Conservation (phyloP, 2,113 vertebrate species). For the Bettongia penicillata region DNA sequence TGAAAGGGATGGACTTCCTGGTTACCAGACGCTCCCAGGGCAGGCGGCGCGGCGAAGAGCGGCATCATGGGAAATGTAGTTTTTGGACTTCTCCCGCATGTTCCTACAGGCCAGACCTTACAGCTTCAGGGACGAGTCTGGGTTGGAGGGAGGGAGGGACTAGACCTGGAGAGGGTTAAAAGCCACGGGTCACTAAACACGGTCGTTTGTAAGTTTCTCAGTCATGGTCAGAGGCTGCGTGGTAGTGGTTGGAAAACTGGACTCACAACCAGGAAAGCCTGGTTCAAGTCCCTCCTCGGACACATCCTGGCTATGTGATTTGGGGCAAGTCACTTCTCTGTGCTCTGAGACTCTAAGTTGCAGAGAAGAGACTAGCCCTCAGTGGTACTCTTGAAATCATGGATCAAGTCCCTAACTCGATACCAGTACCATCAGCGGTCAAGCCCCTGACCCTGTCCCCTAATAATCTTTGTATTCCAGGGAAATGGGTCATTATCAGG, state of each 20-base stretch:
- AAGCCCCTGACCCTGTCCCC: neutral
- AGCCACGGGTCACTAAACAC: neutral
- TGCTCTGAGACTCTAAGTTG: neutral
- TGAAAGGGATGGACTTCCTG: accelerated
- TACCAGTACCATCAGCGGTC: neutral
- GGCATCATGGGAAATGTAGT: slow-evolving; percentile 82
- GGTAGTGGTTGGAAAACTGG: neutral
- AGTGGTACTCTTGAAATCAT: neutral
- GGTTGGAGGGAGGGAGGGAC: neutral
- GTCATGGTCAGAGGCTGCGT: neutral
- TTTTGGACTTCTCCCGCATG: accelerated
- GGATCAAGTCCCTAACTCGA: too few relatives aligned
- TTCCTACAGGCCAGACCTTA: neutral
- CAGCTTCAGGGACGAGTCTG: neutral
- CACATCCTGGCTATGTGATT: neutral
- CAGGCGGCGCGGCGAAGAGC: neutral
- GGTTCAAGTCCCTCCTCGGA: neutral
- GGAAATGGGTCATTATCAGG: neutral
- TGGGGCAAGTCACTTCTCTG: neutral
- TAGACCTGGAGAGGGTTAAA: neutral
- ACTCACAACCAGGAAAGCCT: neutral
- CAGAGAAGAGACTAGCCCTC: neutral
- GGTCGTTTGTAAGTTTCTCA: neutral
- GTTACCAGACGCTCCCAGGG: slow-evolving; percentile 62
- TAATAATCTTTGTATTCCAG: neutral